Conservation (phyloP, 53 echinoderm and acorn worm genomes). For the Glandiceps talaboti region DNA sequence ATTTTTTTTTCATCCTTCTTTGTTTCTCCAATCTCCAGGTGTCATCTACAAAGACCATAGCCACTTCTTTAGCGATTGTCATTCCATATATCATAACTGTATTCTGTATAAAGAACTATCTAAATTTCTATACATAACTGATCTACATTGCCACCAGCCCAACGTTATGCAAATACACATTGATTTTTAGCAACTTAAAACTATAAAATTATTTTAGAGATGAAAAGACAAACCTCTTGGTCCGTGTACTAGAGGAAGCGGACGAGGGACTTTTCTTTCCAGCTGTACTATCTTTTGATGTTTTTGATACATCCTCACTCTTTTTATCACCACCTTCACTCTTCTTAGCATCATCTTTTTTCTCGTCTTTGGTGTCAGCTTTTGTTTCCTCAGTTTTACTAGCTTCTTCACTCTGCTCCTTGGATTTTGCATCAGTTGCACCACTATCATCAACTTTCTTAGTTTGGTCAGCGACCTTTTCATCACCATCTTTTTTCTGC, state of each 20-base stretch:
- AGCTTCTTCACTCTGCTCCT: conserved; percentile 15
- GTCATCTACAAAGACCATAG: no score
- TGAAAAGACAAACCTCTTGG: conserved; percentile 1
- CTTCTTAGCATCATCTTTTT: conserved; percentile 17
- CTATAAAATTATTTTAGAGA: no score
- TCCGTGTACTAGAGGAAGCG: background rate
- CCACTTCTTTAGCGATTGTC: no score
- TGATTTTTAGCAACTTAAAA: background rate
- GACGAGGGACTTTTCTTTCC: background rate
- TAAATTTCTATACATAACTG: no score
- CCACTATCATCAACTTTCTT: background rate
- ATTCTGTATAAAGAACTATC: no score
- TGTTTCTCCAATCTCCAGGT: no score
- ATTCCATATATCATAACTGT: no score
- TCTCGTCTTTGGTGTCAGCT: conserved; percentile 12
- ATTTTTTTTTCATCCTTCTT: no score
- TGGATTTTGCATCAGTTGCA: background rate
- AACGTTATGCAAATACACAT: no score
- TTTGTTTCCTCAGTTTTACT: conserved; percentile 33
- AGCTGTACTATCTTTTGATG: conserved; percentile 10
- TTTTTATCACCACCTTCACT: conserved; percentile 17
- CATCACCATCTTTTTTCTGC: conserved; percentile 26
- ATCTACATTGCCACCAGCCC: no score
- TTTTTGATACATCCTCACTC: conserved; percentile 10
- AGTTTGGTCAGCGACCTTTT: conserved; percentile 13